Conservation (phyloP, 92 coral and sea anemone species). For the Desmophyllum pertusum region DNA sequence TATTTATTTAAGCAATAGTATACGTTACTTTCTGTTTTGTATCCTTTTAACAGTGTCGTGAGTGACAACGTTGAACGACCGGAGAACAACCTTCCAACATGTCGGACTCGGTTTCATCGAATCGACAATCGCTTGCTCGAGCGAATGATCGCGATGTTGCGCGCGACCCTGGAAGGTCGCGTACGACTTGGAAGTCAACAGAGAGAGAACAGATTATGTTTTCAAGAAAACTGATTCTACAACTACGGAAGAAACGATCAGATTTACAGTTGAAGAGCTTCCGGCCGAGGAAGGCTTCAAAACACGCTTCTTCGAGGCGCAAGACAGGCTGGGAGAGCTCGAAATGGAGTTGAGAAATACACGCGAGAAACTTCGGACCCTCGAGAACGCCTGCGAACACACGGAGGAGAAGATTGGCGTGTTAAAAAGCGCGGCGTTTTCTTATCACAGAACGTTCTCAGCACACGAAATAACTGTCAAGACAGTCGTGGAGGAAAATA, state of each 20-base stretch:
- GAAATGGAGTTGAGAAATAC: constrained; percentile 77
- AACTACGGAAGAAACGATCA: constrained; percentile 39
- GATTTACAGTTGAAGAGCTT: constrained; percentile 30
- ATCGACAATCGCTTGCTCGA: not conserved
- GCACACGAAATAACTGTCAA: constrained; percentile 61
- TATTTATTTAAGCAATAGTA: constrained; percentile 23
- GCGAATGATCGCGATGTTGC: constrained; percentile 6
- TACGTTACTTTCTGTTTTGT: constrained; percentile 8
- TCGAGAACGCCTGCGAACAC: constrained; percentile 75
- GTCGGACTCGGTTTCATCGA: constrained; percentile 29
- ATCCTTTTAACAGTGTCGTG: constrained; percentile 8
- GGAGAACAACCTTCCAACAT: constrained; percentile 3
- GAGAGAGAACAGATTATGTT: constrained; percentile 32
- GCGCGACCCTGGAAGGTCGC: constrained; percentile 13
- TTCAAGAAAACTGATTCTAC: constrained; percentile 3
- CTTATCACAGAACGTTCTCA: constrained; percentile 60
- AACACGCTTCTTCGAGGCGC: constrained; percentile 69
- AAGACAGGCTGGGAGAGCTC: constrained; percentile 67
- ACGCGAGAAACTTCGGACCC: constrained; percentile 65
- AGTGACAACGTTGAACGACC: not conserved
- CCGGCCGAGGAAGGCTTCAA: constrained; percentile 53
- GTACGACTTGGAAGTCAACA: constrained; percentile 22
- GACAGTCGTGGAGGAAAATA: constrained; percentile 68
- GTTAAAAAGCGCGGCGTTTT: constrained; percentile 69
- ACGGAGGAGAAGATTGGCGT: constrained; percentile 76